Percentiles rank a stretch among this genome's conserved stretches.
These are phyloP conservation scores for Rhipidura dahli DNA, from an alignment of 2,113 vertebrate genomes.

Conservation along the genomic window DNA sequence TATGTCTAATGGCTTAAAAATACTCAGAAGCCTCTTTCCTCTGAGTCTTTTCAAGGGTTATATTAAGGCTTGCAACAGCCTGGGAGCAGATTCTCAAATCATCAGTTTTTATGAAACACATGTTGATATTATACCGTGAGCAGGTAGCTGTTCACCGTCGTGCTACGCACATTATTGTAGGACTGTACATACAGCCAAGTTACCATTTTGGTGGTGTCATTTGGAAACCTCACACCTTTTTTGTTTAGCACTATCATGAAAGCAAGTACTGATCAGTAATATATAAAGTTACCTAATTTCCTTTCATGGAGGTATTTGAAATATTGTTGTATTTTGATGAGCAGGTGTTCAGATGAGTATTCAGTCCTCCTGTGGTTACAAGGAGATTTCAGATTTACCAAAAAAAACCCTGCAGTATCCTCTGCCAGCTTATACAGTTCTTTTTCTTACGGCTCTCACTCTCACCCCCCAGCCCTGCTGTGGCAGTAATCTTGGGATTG, in stretches of 20 bases:
- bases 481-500: background rate
- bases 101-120: background rate
- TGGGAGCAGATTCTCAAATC: background rate
- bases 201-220: background rate
- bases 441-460: accelerated
- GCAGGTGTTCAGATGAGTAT: background rate
- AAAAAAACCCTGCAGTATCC: background rate
- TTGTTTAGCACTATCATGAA: background rate
- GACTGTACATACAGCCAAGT: background rate
- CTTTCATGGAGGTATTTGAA: background rate
- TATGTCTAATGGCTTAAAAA: background rate
- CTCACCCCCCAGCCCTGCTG: background rate
- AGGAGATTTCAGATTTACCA: background rate
- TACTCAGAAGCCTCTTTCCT: background rate
- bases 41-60: background rate
- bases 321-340: background rate
- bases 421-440: background rate
- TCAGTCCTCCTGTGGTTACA: background rate
- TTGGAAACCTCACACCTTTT: background rate
- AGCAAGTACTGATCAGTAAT: background rate
- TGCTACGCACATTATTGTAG: accelerated
- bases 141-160: background rate
- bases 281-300: background rate
- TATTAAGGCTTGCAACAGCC: background rate
- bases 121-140: accelerated